Percentiles rank a stretch among this genome's conserved stretches.
Evolutionary conservation across 2,113 vertebrate species (phyloP).

Genomic region (Pachypanchax playfairii): DNA sequence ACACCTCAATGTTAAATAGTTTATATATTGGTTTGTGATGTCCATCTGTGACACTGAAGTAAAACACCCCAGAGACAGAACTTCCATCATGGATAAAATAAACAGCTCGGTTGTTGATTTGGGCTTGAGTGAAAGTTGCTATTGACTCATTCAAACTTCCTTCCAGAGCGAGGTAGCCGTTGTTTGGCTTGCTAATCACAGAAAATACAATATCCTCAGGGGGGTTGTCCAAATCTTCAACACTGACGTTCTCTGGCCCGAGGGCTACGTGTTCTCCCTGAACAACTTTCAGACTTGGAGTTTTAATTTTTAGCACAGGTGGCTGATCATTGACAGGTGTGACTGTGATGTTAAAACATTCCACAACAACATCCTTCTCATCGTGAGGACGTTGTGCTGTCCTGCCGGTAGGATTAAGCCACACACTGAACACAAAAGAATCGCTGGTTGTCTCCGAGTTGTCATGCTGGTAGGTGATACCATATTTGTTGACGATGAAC

Average conservation of each 20-base stretch:
- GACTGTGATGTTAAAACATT: constrained; percentile 87
- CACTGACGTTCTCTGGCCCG: constrained; percentile 81
- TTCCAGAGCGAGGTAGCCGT: constrained; percentile 85
- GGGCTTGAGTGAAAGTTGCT: constrained; percentile 85
- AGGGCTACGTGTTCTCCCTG: constrained; percentile 81
- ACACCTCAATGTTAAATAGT: constrained; percentile 88
- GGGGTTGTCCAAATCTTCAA: constrained; percentile 86
- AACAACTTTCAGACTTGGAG: constrained; percentile 80
- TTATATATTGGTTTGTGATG: constrained; percentile 88
- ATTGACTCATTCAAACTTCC: constrained; percentile 74
- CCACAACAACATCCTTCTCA: constrained; percentile 78
- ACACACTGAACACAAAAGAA: constrained; percentile 84
- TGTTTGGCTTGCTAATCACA: constrained; percentile 84
- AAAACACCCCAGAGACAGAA: constrained; percentile 85
- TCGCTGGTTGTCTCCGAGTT: constrained; percentile 86
- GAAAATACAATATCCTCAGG: constrained; percentile 85
- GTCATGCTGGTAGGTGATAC: constrained; percentile 86
- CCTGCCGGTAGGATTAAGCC: constrained; percentile 85
- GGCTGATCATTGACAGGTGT: constrained; percentile 86
- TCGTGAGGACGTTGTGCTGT: constrained; percentile 76
- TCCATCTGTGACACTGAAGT: constrained; percentile 91
- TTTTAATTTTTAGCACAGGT: constrained; percentile 88
- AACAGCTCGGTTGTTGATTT: constrained; percentile 81
- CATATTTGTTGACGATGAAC: constrained; percentile 85
- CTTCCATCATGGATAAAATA: constrained; percentile 90